phyloP scores from a whole-genome alignment of 2,888 invertebrate species.

The Leptinotarsa tumamoca region DNA sequence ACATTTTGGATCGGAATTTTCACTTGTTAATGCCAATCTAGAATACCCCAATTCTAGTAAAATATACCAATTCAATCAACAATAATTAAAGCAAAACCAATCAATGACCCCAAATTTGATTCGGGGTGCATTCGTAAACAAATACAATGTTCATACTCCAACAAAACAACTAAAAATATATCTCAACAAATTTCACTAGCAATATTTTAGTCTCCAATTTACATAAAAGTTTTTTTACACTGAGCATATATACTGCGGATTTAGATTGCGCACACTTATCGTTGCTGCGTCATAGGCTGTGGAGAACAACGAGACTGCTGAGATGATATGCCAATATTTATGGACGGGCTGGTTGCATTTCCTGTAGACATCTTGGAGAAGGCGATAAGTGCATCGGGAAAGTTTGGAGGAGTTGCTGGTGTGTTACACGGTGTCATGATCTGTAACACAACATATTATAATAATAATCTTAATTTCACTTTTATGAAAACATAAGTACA shows the following conservation, averaged over 20 bases:
- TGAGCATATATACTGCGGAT: slow-evolving; percentile 47
- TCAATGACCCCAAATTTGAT: background rate
- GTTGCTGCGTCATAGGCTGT: slow-evolving; percentile 56
- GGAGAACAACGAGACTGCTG: slow-evolving; percentile 60
- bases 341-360: slow-evolving; percentile 68
- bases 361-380: slow-evolving; percentile 89
- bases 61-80: background rate
- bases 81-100: slow-evolving; percentile 9
- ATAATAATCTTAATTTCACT: too few relatives aligned
- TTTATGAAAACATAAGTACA: too few relatives aligned
- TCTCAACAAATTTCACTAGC: slow-evolving; percentile 51
- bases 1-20: background rate
- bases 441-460: slow-evolving; percentile 67
- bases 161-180: slow-evolving; percentile 41
- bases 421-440: slow-evolving; percentile 94
- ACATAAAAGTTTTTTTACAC: slow-evolving; percentile 49
- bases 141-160: slow-evolving; percentile 38
- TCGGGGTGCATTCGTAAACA: slow-evolving; percentile 12
- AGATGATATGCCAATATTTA: slow-evolving; percentile 63
- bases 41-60: background rate
- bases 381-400: slow-evolving; percentile 89
- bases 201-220: slow-evolving; percentile 48
- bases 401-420: slow-evolving; percentile 94
- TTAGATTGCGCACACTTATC: slow-evolving; percentile 43
- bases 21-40: background rate